Evolutionary conservation across 2,888 invertebrate genomes (phyloP), one percentile per base, ranked within the genome.

Genomic region (Metallyticus violacea): DNA sequence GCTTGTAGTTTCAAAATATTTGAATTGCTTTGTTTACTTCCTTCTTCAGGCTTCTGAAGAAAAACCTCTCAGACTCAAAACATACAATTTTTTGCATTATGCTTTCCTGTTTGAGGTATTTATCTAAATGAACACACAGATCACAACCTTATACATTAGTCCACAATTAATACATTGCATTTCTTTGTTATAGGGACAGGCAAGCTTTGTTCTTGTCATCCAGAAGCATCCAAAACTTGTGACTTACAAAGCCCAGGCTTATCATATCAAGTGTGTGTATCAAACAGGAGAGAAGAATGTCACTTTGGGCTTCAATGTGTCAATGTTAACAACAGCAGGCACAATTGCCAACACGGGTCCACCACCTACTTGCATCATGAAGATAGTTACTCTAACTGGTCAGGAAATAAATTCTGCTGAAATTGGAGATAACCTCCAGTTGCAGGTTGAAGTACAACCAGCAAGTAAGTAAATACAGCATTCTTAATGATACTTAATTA

Each of bases 141-240:
- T n/a, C n/a, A n/a, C n/a, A n/a, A n/a, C n/a, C n/a, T n/a, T n/a
- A n/a, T n/a, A n/a, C n/a, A n/a, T n/a, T n/a, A n/a, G n/a, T n/a
- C n/a, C n/a, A n/a, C n/a, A n/a, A n/a, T n/a, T n/a, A n/a, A n/a
- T n/a, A n/a, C n/a, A n/a, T n/a, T n/a, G 9, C 22, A 4, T 15
- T 62, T 62, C 22, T 22, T 87, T 87, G 89, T 91, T 91, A 87
- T 91, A 96, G 96, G 98, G 98, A 85, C 95, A 97, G 91, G 98
- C 98, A 28, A 97, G 97, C 91, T 98, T 98, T 91, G 97, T 98
- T 1, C 93, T 99, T 79, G 98, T 99, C 28, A 97, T 99, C 91
- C 99, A 99, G 91, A 97, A 98, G 92, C 99, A 99, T 94, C 98
- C 98, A 0, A 97, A 97, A 93, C 93, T 99, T 85, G 96, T 99